Base-by-base conservation (phyloP, 2,113 vertebrate genomes). In the Bos indicus region DNA sequence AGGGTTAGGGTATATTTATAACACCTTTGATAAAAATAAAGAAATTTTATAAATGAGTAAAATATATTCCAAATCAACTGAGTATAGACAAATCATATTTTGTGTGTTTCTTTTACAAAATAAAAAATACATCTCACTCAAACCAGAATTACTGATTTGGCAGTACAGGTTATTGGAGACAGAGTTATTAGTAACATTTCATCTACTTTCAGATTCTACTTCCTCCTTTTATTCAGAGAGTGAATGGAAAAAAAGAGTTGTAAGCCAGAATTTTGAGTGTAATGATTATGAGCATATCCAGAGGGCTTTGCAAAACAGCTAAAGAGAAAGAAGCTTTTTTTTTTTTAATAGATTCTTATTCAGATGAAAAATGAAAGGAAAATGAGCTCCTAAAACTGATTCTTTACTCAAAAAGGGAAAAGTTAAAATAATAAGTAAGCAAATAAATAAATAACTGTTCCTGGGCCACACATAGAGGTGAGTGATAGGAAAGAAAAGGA, bases 131-230 rank as follows among this genome's bases (percentile, higher is more conserved):
- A 82, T 23, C 25, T 94, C 28, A 89, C 9, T 77, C 13, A 90
- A 86, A 82, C 33, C 10, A 60, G 3, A 96, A 95, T 93, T 97
- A 97, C n/a, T 87, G 16, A 90, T 62, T 96, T 95, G 36, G 2
- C 19, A 90, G 5, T 71, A 82, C 93, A 97, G 40, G 1, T 13
- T 91, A 91, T 51, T 93, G 21, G 86, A 93, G 7, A 94, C 1
- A 77, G n/a, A 60, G 7, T 51, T 74, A 83, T 83, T 51, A 93
- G 9, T 86, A 90, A 2, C 1, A 84, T 87, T 82, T 96, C 8
- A 84, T 80, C n/a, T 46, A 82, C 40, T 78, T 90, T 97, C 26
- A 91, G 43, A 92, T 84, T 88, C 11, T 64, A 51, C 12, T 86
- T 59, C 40, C 43, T 87, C n/a, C 36, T 6, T 93, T 95, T 93